Evolutionary conservation across 2,797 vertebrate species (phyloP).

Genomic region (Sciurus carolinensis): DNA sequence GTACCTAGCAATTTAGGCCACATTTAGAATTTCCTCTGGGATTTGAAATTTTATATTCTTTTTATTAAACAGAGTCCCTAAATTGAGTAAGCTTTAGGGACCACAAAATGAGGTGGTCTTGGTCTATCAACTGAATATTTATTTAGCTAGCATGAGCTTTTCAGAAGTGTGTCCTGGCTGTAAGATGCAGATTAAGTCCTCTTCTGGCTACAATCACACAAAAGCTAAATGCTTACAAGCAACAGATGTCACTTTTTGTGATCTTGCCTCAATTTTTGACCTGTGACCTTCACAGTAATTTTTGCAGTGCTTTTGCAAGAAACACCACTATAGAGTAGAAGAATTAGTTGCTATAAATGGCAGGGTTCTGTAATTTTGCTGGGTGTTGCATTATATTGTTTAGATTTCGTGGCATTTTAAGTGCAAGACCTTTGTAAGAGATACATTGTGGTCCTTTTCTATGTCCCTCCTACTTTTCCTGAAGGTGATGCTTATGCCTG

Average conservation of each 20-base stretch:
- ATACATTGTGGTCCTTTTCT: neutral
- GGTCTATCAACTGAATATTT: neutral
- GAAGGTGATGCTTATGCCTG: conserved; percentile 68
- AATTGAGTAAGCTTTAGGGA: neutral
- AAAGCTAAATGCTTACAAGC: neutral
- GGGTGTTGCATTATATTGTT: neutral
- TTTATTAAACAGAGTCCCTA: neutral
- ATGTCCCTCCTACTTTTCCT: neutral
- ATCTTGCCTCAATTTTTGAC: neutral
- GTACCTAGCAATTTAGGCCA: neutral
- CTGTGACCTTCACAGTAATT: neutral
- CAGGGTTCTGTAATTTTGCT: neutral
- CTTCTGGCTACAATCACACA: neutral
- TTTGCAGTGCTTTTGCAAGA: conserved; percentile 11
- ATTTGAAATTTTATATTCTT: neutral
- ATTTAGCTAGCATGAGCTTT: neutral
- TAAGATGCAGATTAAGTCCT: neutral
- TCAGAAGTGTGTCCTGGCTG: neutral
- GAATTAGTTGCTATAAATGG: neutral
- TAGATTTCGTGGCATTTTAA: conserved; percentile 38
- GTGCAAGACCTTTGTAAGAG: neutral
- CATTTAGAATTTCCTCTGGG: neutral
- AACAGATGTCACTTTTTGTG: neutral
- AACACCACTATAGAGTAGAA: neutral
- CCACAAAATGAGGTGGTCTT: neutral